A percentile compares a stretch with the other conserved stretches of the same genome.
Evolutionary conservation across 1,140 invertebrate genomes (phyloP).

Genomic region (Eumeta japonica): DNA sequence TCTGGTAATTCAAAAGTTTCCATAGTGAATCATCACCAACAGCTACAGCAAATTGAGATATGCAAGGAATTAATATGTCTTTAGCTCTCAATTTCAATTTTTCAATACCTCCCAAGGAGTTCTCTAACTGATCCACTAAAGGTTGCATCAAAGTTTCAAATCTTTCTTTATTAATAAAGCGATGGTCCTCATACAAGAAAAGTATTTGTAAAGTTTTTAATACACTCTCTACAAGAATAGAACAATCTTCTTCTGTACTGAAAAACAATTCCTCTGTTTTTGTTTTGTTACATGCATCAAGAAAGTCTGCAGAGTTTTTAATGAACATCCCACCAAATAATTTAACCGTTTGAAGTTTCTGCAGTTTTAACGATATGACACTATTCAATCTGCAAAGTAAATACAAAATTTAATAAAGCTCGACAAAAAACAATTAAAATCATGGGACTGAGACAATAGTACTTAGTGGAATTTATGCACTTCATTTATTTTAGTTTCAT

Average conservation of each 20-base stretch:
- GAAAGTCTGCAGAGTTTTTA: constrained; percentile 71
- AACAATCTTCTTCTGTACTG: constrained; percentile 56
- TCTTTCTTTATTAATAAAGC: constrained; percentile 80
- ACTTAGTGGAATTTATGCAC: too few species aligned
- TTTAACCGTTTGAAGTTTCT: too few species aligned
- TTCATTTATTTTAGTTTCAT: neutral
- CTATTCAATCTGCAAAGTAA: constrained; percentile 63
- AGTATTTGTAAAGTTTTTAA: constrained; percentile 73
- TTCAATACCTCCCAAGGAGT: constrained; percentile 65
- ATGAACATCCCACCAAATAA: constrained; percentile 86
- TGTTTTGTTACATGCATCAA: constrained; percentile 62
- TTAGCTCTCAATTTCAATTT: constrained; percentile 62
- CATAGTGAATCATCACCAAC: constrained; percentile 81
- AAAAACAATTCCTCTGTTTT: constrained; percentile 56
- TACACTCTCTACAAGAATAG: constrained; percentile 66
- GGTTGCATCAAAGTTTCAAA: constrained; percentile 83
- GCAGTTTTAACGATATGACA: constrained; percentile 77
- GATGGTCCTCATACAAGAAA: constrained; percentile 78
- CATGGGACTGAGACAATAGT: too few species aligned
- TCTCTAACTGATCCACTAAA: constrained; percentile 87
- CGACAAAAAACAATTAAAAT: too few species aligned
- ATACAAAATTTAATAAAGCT: constrained; percentile 5
- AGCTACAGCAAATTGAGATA: constrained; percentile 79
- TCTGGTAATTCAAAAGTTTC: constrained; percentile 87
- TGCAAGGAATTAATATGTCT: constrained; percentile 71